Evolutionary conservation across 2,888 invertebrate genomes (phyloP).

Genomic region (Lithophane socia): DNA sequence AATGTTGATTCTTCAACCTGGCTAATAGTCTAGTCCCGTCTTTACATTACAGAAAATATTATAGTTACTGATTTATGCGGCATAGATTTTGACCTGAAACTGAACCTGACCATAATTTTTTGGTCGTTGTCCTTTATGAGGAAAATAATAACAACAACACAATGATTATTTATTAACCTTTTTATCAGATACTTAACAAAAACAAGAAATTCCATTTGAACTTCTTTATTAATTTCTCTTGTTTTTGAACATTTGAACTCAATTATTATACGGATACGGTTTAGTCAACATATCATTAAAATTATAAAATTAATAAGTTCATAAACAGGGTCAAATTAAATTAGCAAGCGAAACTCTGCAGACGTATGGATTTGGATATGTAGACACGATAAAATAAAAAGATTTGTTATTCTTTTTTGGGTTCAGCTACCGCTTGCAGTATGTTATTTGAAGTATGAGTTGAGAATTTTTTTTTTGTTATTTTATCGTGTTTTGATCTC

Average conservation of each 20-base stretch:
- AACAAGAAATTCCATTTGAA: conserved; percentile 18
- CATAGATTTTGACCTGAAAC: background rate
- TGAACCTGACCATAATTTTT: background rate
- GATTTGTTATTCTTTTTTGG: too few species aligned
- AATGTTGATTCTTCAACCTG: too few species aligned
- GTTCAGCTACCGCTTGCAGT: too few species aligned
- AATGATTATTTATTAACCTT: too few species aligned
- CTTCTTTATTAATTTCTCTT: conserved; percentile 10
- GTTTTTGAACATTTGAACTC: conserved; percentile 36
- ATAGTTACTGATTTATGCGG: background rate
- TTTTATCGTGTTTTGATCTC: too few species aligned
- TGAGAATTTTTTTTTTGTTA: too few species aligned
- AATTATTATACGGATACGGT: conserved; percentile 19
- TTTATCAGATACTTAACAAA: conserved; percentile 20
- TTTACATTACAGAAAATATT: background rate
- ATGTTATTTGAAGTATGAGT: too few species aligned
- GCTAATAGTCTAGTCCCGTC: too few species aligned
- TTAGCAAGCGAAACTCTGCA: too few species aligned
- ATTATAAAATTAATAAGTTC: conserved; percentile 8
- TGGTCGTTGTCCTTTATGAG: background rate
- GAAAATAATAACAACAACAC: conserved; percentile 1
- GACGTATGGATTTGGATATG: too few species aligned
- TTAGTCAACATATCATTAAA: conserved; percentile 17
- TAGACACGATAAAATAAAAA: too few species aligned
- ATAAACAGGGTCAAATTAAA: too few species aligned